Evolutionary conservation across 2,888 invertebrate genomes (phyloP).

Genomic region (Cheilosia impressa): DNA sequence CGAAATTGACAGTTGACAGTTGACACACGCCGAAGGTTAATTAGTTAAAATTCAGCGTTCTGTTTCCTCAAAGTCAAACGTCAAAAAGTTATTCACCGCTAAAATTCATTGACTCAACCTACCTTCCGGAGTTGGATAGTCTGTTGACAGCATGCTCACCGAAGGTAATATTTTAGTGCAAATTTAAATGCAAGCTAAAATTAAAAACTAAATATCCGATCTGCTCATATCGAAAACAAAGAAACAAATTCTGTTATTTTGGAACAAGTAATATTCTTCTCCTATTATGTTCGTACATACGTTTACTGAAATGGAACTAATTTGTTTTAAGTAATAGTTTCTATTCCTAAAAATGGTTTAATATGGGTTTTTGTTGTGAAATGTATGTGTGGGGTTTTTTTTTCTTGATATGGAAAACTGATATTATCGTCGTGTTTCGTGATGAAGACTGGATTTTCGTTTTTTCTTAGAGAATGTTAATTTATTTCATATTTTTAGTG

Average conservation of each 20-base stretch:
- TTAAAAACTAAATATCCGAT: neutral
- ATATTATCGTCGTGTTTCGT: constrained; percentile 64
- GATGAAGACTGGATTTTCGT: constrained; percentile 65
- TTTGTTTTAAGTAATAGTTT: constrained; percentile 23
- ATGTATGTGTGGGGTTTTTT: constrained; percentile 51
- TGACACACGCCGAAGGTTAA: no score
- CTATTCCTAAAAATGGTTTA: constrained; percentile 42
- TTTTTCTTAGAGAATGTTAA: constrained; percentile 36
- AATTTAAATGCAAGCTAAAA: neutral
- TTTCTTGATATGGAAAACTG: constrained; percentile 73
- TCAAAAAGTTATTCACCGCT: no score
- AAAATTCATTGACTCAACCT: no score
- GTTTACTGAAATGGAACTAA: constrained; percentile 68
- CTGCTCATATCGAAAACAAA: neutral
- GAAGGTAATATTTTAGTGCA: no score
- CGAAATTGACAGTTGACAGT: no score
- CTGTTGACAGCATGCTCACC: no score
- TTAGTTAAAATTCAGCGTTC: no score
- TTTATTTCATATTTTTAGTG: constrained; percentile 35
- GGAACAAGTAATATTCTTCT: neutral
- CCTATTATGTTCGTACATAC: constrained; percentile 20
- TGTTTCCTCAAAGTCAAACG: no score
- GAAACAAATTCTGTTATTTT: neutral
- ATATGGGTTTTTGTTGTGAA: constrained; percentile 28
- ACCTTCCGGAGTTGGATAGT: no score